Percentiles rank a stretch among this genome's conserved stretches.
phyloP scores from a whole-genome alignment of 2,797 vertebrate species.

The Pangasius mekongensis region DNA sequence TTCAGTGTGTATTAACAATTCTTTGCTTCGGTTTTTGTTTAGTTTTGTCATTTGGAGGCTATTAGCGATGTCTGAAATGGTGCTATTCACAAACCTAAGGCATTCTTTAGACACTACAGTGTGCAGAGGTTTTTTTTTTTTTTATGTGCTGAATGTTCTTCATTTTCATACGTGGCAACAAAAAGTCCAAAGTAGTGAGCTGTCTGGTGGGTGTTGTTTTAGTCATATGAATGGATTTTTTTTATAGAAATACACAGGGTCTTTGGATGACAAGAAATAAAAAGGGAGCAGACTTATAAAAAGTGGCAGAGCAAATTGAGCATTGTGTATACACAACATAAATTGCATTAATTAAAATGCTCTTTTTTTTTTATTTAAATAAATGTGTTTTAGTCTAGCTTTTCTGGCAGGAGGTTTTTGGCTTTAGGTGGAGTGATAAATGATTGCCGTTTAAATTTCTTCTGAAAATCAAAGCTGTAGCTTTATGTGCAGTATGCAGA shows the following conservation, averaged over 20 bases:
- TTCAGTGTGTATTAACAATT: background rate
- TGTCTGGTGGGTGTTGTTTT: background rate
- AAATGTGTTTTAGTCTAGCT: too few relatives aligned
- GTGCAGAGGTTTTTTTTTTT: background rate
- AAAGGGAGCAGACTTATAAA: background rate
- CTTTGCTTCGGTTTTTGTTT: background rate
- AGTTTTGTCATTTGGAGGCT: background rate
- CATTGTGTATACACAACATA: background rate
- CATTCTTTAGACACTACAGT: background rate
- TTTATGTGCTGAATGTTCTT: background rate
- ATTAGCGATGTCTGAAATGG: background rate
- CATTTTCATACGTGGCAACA: background rate
- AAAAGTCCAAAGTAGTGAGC: background rate
- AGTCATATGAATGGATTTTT: background rate
- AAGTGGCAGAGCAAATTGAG: background rate
- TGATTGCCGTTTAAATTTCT: background rate
- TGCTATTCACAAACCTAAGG: background rate
- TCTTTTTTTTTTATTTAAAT: background rate
- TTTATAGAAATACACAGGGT: background rate
- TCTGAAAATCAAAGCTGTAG: conserved; percentile 7
- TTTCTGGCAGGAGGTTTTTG: background rate
- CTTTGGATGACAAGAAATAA: background rate
- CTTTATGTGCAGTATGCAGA: background rate
- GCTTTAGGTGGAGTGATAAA: background rate
- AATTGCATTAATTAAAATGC: background rate